Conservation (phyloP, 2,888 invertebrate genomes). For the Isoperla grammatica region DNA sequence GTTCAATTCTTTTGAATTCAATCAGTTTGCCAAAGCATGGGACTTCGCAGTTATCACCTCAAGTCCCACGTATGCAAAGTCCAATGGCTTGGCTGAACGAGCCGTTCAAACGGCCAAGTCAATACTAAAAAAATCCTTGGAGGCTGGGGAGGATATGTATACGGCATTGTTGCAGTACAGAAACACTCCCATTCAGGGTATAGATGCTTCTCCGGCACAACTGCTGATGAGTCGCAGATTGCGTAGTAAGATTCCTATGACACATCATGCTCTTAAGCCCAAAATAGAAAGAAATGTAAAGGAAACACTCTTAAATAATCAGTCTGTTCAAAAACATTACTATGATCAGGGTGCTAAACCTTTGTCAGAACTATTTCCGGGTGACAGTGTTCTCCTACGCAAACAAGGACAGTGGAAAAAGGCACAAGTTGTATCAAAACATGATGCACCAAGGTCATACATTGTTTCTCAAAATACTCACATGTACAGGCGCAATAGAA, state of each 20-base stretch:
- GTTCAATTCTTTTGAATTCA: constrained; percentile 31
- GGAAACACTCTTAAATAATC: background rate
- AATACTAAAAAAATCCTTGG: constrained; percentile 30
- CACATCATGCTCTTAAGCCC: too few species aligned
- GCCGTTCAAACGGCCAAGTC: constrained; percentile 29
- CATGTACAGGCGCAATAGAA: constrained; percentile 4
- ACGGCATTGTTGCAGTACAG: constrained; percentile 15
- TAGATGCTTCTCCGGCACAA: constrained; percentile 5
- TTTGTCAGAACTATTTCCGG: background rate
- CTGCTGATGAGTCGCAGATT: background rate
- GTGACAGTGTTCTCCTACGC: background rate
- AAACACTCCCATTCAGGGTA: constrained; percentile 4
- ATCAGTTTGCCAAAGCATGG: constrained; percentile 31
- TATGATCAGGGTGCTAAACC: constrained; percentile 8
- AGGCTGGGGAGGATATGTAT: constrained; percentile 8
- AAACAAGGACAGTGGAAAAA: background rate
- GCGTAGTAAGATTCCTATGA: constrained; percentile 2
- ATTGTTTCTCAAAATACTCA: background rate
- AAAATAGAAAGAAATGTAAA: background rate
- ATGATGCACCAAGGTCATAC: constrained; percentile 4
- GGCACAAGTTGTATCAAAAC: background rate
- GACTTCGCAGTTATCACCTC: constrained; percentile 29
- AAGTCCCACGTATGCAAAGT: constrained; percentile 33
- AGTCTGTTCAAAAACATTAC: constrained; percentile 1
- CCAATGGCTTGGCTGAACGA: constrained; percentile 34